Conservation (phyloP, 2,888 invertebrate genomes). For the Metacarcinus magister region DNA sequence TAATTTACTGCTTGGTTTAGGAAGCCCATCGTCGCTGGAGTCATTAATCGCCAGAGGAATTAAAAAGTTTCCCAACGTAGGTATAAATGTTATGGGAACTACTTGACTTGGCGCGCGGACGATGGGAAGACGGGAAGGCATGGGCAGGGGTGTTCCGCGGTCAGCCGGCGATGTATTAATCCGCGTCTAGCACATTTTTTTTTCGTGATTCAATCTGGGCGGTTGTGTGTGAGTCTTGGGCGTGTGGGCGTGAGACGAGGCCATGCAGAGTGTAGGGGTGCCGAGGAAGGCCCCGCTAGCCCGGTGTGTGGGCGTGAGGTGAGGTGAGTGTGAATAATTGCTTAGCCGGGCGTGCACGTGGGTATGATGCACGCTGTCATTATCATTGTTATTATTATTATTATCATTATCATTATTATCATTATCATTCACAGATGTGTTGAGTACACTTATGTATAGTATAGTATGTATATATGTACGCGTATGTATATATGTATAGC, state of each 20-base stretch:
- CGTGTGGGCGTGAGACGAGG: not conserved
- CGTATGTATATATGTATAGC: too few relatives aligned
- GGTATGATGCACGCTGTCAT: too few relatives aligned
- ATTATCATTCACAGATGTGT: too few relatives aligned
- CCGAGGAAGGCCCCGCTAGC: too few relatives aligned
- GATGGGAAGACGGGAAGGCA: not conserved
- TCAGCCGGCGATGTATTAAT: not conserved
- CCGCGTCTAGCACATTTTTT: not conserved
- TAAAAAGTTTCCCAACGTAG: not conserved
- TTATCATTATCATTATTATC: too few relatives aligned
- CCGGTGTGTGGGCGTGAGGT: too few relatives aligned
- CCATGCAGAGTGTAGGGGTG: too few relatives aligned
- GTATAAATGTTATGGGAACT: not conserved
- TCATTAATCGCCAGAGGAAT: not conserved
- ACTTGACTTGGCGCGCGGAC: not conserved
- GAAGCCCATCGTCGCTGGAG: not conserved
- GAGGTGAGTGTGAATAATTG: too few relatives aligned
- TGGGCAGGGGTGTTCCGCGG: not conserved
- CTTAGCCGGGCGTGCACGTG: too few relatives aligned
- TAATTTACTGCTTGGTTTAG: slow-evolving; percentile 3
- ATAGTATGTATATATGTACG: too few relatives aligned
- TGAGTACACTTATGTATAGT: too few relatives aligned
- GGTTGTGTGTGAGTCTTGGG: not conserved
- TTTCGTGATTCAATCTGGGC: not conserved
- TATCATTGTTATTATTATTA: too few relatives aligned